These are phyloP conservation scores for Collichthys lucidus DNA, from an alignment of 2,113 vertebrate genomes.

Conservation along the genomic window DNA sequence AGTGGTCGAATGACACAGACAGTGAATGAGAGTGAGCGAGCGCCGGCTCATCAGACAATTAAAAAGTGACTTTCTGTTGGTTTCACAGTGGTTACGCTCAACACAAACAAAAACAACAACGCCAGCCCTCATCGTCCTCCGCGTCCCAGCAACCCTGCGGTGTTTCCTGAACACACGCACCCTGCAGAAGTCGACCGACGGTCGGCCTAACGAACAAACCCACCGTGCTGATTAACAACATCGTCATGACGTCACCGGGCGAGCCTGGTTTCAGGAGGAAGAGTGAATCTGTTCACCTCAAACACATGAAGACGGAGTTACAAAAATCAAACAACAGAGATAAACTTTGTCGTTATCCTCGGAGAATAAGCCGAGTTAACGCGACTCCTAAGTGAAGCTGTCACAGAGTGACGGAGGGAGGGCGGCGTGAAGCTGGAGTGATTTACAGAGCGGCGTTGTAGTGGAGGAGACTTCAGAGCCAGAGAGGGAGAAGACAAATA, in stretches of 20 bases:
- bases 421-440: conserved; percentile 6
- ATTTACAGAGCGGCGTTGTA: conserved; percentile 16
- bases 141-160: no score
- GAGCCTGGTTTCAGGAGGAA: not conserved
- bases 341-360: not conserved
- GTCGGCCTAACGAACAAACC: conserved; percentile 16
- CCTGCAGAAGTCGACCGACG: conserved; percentile 32
- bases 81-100: no score
- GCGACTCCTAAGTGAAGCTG: not conserved
- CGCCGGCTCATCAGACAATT: no score
- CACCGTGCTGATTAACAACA: conserved; percentile 25
- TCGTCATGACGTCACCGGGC: not conserved
- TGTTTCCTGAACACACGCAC: not conserved
- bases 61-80: not conserved
- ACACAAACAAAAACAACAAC: no score
- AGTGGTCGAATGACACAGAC: no score
- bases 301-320: not conserved
- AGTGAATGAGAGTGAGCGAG: no score
- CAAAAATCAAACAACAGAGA: no score
- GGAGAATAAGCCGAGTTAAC: not conserved
- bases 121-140: no score
- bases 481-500: conserved; percentile 51
- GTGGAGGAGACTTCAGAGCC: conserved; percentile 23
- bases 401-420: not conserved
- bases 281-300: no score